Percentiles rank a stretch among this genome's conserved stretches.
phyloP scores from a whole-genome alignment of 2,888 invertebrate species.

The Choreutis nemorana region DNA sequence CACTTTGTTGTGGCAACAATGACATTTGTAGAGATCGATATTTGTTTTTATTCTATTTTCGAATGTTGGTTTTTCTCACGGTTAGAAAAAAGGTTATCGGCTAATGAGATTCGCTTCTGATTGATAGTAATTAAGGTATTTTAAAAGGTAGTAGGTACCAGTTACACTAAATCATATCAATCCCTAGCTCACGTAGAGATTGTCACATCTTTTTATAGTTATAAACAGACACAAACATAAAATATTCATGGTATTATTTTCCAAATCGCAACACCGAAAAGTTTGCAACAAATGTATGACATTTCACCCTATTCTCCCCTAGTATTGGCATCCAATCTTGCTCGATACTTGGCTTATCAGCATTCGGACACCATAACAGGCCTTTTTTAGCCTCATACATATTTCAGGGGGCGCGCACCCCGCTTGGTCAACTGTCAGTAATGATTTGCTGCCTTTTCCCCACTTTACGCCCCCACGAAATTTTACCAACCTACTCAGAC shows the following conservation, averaged over 20 bases:
- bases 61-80: too few species aligned
- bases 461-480: slow-evolving; percentile 46
- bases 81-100: too few species aligned
- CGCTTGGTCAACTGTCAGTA: slow-evolving; percentile 66
- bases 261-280: slow-evolving; percentile 12
- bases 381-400: slow-evolving; percentile 61
- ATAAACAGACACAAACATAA: too few species aligned
- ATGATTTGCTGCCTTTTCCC: slow-evolving; percentile 61
- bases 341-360: slow-evolving; percentile 62
- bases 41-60: too few species aligned
- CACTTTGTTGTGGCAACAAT: slow-evolving; percentile 65
- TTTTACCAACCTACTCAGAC: slow-evolving; percentile 20
- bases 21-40: slow-evolving; percentile 47
- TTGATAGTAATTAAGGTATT: too few species aligned
- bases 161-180: too few species aligned
- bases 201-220: too few species aligned
- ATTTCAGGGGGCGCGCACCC: slow-evolving; percentile 59
- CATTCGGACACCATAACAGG: slow-evolving; percentile 67
- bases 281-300: slow-evolving; percentile 49
- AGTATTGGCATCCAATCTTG: slow-evolving; percentile 50
- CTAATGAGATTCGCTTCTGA: too few species aligned
- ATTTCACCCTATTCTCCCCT: slow-evolving; percentile 30
- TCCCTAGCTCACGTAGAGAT: too few species aligned
- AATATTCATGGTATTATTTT: too few species aligned
- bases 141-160: too few species aligned